Base-by-base conservation (phyloP, 2,888 invertebrate genomes). In the Allacma fusca region DNA sequence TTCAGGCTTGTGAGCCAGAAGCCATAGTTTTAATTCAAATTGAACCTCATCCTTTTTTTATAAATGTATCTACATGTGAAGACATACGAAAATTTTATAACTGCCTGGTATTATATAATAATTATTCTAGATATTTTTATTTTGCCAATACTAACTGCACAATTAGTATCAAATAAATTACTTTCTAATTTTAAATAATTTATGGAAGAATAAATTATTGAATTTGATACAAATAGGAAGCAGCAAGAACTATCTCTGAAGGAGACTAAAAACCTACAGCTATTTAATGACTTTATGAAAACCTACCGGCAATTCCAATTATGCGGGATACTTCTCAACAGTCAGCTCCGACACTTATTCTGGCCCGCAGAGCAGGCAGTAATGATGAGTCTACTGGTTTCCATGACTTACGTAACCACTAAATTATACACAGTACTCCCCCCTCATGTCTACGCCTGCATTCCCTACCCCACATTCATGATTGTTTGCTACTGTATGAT, bases 311-410 rank as follows among this genome's bases (percentile, higher is more conserved):
- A 65, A 4, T 65, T 65, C 28, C 65, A 28, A 26, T 26, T 65
- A 1, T 2, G 1, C 1, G 65, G 65, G 9, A 19, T 65, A 26
- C 24, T 28, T 19, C 1, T 65, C 1, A 65, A 65, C 13, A 65
- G 13, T 19, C 26, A 28, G 28, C 28, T 65, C 16, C 12, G 65
- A 19, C 1, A n/a, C 1, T 9, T 65, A 28, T 65, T 65, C 29
- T 65, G 65, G 65, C 65, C 65, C 28, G n/a, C 28, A 28, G 65
- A 65, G 26, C 65, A 65, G 26, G 13, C 28, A 4, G n/a, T 13
- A 4, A 65, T 65, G 65, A 2, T 28, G 28, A 7, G 7, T 19
- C 13, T 65, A 13, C 5, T 65, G 24, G 65, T 65, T 0, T 4
- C 26, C 2, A 19, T 65, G 28, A 28, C 65, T 13, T 65, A 28